Percentiles rank a stretch among this genome's conserved stretches.
Evolutionary conservation across 2,888 invertebrate genomes (phyloP).

Genomic region (Tryphoninae sp.): DNA sequence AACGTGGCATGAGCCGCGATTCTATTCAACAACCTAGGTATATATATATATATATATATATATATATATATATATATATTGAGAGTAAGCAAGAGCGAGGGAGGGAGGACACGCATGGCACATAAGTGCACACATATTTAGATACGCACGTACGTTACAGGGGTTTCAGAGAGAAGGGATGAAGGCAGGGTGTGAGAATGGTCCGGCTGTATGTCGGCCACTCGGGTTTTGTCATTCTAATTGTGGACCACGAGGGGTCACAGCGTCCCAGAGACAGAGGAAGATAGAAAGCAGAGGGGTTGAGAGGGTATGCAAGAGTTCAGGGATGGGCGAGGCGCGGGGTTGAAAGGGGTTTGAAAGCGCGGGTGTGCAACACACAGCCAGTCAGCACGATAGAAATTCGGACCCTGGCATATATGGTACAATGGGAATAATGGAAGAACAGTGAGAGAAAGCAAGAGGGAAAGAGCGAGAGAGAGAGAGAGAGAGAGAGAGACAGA

Average conservation of each 20-base stretch:
- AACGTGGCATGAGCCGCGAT: constrained; percentile 28
- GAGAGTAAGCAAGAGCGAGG: too few relatives aligned
- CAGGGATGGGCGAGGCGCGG: background rate
- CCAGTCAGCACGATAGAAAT: constrained; percentile 42
- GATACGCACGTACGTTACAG: background rate
- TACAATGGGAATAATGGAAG: constrained; percentile 43
- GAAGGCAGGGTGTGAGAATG: constrained; percentile 56
- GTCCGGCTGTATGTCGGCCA: constrained; percentile 66
- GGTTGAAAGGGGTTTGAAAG: constrained; percentile 3
- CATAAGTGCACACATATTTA: constrained; percentile 16
- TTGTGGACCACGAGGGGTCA: constrained; percentile 62
- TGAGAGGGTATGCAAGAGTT: constrained; percentile 9
- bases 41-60: constrained; percentile 55
- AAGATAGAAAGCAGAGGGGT: constrained; percentile 25
- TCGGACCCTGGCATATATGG: constrained; percentile 15
- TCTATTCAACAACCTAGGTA: constrained; percentile 22
- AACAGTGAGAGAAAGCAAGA: background rate
- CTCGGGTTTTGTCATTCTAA: constrained; percentile 78
- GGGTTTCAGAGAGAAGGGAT: background rate
- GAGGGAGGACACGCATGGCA: background rate
- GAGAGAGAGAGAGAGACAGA: constrained; percentile 27
- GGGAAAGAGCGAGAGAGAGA: background rate
- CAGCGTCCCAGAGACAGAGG: constrained; percentile 26
- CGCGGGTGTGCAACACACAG: constrained; percentile 11
- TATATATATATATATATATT: constrained; percentile 50